These are phyloP conservation scores for Crossaster papposus DNA, from an alignment of 53 echinoderm and acorn worm genomes.

Conservation along the genomic window DNA sequence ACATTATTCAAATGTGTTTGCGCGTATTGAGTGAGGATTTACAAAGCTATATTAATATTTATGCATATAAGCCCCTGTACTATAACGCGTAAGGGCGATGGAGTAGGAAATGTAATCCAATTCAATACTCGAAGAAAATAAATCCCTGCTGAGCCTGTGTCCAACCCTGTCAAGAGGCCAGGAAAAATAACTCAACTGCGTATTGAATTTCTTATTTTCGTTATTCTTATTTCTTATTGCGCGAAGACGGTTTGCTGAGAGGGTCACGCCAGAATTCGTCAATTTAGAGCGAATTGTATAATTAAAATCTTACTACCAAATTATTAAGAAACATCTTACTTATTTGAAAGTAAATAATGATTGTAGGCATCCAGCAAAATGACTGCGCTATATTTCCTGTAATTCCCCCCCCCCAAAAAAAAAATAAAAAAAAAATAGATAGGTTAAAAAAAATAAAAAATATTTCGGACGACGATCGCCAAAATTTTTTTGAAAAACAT, in stretches of 20 bases:
- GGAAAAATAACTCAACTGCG: neutral
- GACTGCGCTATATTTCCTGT: too few species aligned
- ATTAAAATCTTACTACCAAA: too few species aligned
- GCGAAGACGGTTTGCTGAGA: neutral
- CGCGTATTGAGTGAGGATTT: neutral
- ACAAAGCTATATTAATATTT: neutral
- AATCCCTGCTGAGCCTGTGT: neutral
- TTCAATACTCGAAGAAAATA: neutral
- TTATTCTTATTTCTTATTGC: neutral
- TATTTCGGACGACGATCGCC: too few species aligned
- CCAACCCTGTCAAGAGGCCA: neutral
- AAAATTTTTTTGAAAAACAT: too few species aligned
- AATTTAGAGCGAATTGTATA: neutral
- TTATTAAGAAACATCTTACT: too few species aligned
- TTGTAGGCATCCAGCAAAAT: too few species aligned
- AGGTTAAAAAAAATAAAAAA: too few species aligned
- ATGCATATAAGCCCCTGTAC: neutral
- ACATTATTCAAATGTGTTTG: neutral
- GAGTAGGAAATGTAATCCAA: neutral
- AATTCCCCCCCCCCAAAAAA: too few species aligned
- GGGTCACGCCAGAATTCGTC: neutral
- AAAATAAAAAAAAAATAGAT: too few species aligned
- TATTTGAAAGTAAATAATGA: too few species aligned
- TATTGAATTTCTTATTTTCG: slow-evolving; percentile 19
- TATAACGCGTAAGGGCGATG: neutral